Evolutionary conservation across 2,888 invertebrate species (phyloP).

Genomic region (Oeneis ivallda): DNA sequence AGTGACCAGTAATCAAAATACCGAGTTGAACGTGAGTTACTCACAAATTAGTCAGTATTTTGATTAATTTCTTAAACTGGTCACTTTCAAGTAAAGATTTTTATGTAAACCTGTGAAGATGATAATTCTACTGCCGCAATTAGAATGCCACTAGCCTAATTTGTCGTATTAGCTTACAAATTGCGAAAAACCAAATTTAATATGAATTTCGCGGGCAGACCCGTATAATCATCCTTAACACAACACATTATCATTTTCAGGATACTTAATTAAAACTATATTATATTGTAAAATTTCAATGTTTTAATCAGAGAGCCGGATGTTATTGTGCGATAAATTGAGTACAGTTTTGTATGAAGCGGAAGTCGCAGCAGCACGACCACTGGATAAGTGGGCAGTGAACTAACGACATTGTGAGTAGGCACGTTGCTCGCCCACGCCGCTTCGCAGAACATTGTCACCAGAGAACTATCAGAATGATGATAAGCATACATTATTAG

Average conservation of each 20-base stretch:
- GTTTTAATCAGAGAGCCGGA: slow-evolving; percentile 53
- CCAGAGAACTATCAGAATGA: slow-evolving; percentile 30
- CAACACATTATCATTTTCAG: slow-evolving; percentile 3
- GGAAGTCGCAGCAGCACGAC: slow-evolving; percentile 60
- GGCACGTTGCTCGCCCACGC: slow-evolving; percentile 43
- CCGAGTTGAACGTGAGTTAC: too few species aligned
- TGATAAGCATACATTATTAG: slow-evolving; percentile 28
- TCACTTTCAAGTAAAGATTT: too few species aligned
- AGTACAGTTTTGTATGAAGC: slow-evolving; percentile 48
- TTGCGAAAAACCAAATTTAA: too few species aligned
- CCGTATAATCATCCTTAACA: too few species aligned
- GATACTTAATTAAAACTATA: background rate
- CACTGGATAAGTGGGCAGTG: slow-evolving; percentile 70
- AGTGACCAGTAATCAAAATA: too few species aligned
- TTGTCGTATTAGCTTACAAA: too few species aligned
- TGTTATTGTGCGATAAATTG: slow-evolving; percentile 61
- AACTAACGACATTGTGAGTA: slow-evolving; percentile 49
- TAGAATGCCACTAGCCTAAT: too few species aligned
- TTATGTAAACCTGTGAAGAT: too few species aligned
- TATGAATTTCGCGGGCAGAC: too few species aligned
- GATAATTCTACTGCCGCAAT: too few species aligned
- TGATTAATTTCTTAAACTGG: too few species aligned
- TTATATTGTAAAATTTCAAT: slow-evolving; percentile 2
- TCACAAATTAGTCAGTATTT: too few species aligned
- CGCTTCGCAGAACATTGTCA: slow-evolving; percentile 39